phyloP scores from a whole-genome alignment of 2,113 vertebrate species.

The mouse (Mus musculus) region DNA sequence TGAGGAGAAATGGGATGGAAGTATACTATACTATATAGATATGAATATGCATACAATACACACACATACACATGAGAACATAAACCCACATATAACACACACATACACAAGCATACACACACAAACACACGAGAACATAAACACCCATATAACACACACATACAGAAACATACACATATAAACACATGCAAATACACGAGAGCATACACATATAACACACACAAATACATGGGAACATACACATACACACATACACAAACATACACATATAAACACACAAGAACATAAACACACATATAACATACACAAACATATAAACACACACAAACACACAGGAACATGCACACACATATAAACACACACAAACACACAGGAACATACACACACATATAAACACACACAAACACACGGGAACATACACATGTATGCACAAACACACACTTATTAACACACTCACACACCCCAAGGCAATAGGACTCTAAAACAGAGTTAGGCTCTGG shows the following conservation, averaged over 20 bases:
- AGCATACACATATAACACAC: not conserved
- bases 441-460: not conserved
- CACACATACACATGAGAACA: not conserved
- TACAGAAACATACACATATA: too few species aligned
- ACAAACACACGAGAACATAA: too few species aligned
- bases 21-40: not conserved
- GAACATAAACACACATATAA: not conserved
- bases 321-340: not conserved
- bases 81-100: too few species aligned
- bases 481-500: not conserved
- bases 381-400: not conserved
- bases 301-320: not conserved
- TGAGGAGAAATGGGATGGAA: not conserved
- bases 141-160: too few species aligned
- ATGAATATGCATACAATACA: not conserved
- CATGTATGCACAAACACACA: not conserved
- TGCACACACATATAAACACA: too few species aligned
- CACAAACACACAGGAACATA: not conserved
- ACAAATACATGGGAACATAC: not conserved
- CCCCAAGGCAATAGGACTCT: not conserved
- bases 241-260: not conserved
- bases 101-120: too few species aligned
- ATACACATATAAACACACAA: not conserved
- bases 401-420: too few species aligned
- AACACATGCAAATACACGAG: too few species aligned